These are phyloP conservation scores for Sturnus vulgaris DNA, from an alignment of 2,113 vertebrate species.

Conservation along the genomic window DNA sequence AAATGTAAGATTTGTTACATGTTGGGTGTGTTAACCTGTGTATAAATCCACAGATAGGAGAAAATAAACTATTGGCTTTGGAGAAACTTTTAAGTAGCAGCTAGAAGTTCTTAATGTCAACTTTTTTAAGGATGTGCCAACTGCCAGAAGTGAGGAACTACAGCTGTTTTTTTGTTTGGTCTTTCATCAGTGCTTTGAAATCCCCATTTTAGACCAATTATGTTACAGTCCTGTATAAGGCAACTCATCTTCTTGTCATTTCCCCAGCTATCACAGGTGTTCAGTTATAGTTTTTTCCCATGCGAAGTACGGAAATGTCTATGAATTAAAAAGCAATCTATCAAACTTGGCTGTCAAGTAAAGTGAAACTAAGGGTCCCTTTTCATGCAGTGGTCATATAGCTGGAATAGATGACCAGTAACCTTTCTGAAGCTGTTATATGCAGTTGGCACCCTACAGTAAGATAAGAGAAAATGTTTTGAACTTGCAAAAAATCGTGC, in stretches of 20 bases:
- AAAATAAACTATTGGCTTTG: background rate
- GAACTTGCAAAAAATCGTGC: background rate
- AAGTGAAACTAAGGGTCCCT: background rate
- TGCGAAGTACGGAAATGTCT: background rate
- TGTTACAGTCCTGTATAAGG: background rate
- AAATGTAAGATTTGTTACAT: background rate
- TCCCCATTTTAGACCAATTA: background rate
- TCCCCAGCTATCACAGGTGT: background rate
- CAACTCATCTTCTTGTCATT: background rate
- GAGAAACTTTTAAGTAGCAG: background rate
- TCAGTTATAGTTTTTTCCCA: background rate
- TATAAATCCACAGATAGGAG: background rate
- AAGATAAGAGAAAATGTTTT: slow-evolving; percentile 35
- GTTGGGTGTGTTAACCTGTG: background rate
- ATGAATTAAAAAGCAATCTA: background rate
- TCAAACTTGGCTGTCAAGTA: background rate
- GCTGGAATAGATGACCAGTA: background rate
- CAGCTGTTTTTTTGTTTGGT: background rate
- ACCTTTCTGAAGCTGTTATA: background rate
- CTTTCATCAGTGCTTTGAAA: background rate
- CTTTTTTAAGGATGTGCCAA: background rate
- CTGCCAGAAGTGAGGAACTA: background rate
- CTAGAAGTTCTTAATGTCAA: background rate
- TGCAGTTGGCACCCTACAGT: background rate
- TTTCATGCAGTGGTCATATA: background rate